These are phyloP conservation scores for Columbina picui DNA, from an alignment of 2,113 vertebrate genomes.

Conservation along the genomic window DNA sequence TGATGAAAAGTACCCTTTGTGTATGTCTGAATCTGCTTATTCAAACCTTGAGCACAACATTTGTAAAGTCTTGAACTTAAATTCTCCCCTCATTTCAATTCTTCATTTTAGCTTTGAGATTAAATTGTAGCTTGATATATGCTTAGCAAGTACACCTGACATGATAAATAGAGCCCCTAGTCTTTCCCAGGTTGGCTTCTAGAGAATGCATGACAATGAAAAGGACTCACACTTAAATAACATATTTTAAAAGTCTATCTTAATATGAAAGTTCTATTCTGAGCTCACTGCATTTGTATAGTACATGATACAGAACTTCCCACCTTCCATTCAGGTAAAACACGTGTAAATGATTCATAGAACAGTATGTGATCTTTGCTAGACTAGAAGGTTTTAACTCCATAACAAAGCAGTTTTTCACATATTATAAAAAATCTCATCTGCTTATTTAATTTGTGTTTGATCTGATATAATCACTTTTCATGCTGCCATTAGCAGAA, in stretches of 20 bases:
- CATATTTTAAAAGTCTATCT: not conserved
- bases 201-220: not conserved
- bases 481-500: not conserved
- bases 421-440: not conserved
- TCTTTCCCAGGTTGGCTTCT: not conserved
- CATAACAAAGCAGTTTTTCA: not conserved
- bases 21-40: slow-evolving; percentile 25
- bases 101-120: slow-evolving; percentile 9
- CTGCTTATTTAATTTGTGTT: not conserved
- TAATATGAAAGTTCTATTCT: not conserved
- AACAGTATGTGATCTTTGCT: not conserved
- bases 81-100: slow-evolving; percentile 21
- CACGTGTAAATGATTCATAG: not conserved
- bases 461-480: not conserved
- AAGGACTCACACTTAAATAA: slow-evolving; percentile 1
- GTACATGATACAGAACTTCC: not conserved
- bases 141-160: not conserved
- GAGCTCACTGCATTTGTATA: not conserved
- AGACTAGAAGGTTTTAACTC: not conserved
- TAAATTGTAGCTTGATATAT: not conserved
- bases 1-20: slow-evolving; percentile 10
- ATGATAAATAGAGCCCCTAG: not conserved
- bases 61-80: not conserved
- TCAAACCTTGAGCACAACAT: not conserved
- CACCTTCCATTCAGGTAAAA: not conserved